Percentiles rank a stretch among this genome's conserved stretches.
phyloP scores from a whole-genome alignment of 2,797 vertebrate species.

The Mus minutoides region DNA sequence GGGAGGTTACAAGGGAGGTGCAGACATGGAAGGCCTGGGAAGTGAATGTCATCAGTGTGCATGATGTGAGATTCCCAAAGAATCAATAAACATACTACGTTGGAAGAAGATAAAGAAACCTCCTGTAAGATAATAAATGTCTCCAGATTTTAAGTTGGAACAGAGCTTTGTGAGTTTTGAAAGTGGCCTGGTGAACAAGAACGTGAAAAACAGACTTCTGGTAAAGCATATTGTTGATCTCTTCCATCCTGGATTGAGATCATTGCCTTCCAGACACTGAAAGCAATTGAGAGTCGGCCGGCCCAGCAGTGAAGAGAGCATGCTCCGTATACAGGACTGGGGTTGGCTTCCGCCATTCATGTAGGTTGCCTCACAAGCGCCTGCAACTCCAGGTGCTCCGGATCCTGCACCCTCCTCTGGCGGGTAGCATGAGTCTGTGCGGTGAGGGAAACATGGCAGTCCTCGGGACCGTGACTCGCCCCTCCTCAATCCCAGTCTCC shows the following conservation, averaged over 20 bases:
- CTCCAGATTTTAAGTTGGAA: neutral
- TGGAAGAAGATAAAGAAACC: neutral
- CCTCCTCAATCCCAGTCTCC: neutral
- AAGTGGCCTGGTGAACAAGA: neutral
- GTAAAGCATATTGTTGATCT: neutral
- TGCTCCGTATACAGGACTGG: too few relatives aligned
- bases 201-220: neutral
- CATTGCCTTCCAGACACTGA: neutral
- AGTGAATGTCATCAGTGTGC: neutral
- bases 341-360: too few relatives aligned
- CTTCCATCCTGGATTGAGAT: neutral
- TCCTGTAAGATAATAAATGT: neutral
- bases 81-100: neutral
- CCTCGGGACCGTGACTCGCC: neutral
- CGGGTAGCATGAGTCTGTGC: neutral
- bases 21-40: neutral
- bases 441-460: accelerated
- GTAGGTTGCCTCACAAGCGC: neutral
- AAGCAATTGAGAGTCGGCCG: too few relatives aligned
- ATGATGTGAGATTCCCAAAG: neutral
- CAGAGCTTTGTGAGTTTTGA: neutral
- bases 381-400: neutral
- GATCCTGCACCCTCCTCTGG: neutral
- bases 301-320: neutral
- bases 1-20: neutral